phyloP scores from a whole-genome alignment of 64 coral and sea anemone species.

The Pachyseris speciosa region DNA sequence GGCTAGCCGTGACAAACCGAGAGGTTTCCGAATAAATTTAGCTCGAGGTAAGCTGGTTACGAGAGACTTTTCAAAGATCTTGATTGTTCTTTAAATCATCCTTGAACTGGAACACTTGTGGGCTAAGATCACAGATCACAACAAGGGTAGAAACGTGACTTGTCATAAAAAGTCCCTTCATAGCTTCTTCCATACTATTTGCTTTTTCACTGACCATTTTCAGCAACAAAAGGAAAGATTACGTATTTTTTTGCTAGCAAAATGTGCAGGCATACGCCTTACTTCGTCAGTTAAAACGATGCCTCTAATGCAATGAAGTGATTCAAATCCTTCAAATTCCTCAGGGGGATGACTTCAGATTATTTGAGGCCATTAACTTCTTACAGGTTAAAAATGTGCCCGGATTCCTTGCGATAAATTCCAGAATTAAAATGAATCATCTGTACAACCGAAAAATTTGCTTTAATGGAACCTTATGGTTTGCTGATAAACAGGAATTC shows the following conservation, averaged over 20 bases:
- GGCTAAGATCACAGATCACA: neutral
- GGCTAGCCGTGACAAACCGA: neutral
- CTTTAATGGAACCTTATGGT: neutral
- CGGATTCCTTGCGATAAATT: neutral
- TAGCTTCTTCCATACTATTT: neutral
- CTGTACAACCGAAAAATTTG: neutral
- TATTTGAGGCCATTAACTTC: conserved; percentile 16
- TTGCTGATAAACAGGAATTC: neutral
- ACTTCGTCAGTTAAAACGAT: neutral
- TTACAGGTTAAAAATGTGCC: conserved; percentile 9
- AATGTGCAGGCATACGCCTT: neutral
- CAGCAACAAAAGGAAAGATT: neutral
- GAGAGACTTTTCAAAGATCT: neutral
- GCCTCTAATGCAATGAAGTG: neutral
- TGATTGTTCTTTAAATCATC: conserved; percentile 22
- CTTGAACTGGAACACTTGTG: neutral
- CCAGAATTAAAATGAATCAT: neutral
- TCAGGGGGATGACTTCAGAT: conserved; percentile 23
- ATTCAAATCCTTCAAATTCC: conserved; percentile 32
- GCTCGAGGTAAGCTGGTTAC: conserved; percentile 34
- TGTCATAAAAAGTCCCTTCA: neutral
- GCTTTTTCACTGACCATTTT: neutral
- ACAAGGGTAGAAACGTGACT: neutral
- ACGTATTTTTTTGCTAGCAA: neutral
- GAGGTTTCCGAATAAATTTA: neutral